Percentiles rank a stretch among this genome's conserved stretches.
Evolutionary conservation across 2,888 invertebrate species (phyloP).

Genomic region (Acheta domesticus): DNA sequence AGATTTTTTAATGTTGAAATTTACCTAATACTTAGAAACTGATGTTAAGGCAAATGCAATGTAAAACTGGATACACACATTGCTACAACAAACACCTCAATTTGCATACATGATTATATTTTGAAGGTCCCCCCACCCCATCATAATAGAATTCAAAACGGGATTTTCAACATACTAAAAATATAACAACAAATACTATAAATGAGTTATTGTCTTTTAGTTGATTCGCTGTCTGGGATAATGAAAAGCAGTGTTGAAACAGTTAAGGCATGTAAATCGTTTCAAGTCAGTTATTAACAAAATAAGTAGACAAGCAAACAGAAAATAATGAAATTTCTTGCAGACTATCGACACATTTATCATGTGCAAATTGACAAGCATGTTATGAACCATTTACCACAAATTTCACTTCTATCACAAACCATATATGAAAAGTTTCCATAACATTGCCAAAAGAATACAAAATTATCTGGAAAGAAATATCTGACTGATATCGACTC

Average conservation of each 20-base stretch:
- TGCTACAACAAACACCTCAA: not conserved
- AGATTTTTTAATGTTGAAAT: slow-evolving; percentile 1
- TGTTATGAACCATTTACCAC: not conserved
- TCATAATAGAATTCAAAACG: no score
- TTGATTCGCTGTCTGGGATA: not conserved
- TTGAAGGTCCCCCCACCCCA: no score
- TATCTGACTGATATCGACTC: not conserved
- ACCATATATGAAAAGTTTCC: not conserved
- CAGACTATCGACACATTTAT: not conserved
- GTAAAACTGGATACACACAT: slow-evolving; percentile 2
- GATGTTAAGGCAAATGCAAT: not conserved
- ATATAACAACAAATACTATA: not conserved
- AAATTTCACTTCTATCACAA: not conserved
- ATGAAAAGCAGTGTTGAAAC: not conserved
- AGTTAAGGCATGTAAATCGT: not conserved
- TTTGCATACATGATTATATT: not conserved
- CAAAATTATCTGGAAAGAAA: not conserved
- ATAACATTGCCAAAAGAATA: not conserved
- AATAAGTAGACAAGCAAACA: no score
- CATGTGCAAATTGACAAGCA: not conserved
- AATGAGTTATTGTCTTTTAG: slow-evolving; percentile 18
- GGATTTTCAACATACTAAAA: no score
- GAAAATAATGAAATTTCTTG: no score
- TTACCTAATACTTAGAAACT: not conserved
- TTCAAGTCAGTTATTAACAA: no score